A percentile compares a stretch with the other conserved stretches of the same genome.
phyloP scores from a whole-genome alignment of 2,797 vertebrate genomes.

The Sebastes vulpes region DNA sequence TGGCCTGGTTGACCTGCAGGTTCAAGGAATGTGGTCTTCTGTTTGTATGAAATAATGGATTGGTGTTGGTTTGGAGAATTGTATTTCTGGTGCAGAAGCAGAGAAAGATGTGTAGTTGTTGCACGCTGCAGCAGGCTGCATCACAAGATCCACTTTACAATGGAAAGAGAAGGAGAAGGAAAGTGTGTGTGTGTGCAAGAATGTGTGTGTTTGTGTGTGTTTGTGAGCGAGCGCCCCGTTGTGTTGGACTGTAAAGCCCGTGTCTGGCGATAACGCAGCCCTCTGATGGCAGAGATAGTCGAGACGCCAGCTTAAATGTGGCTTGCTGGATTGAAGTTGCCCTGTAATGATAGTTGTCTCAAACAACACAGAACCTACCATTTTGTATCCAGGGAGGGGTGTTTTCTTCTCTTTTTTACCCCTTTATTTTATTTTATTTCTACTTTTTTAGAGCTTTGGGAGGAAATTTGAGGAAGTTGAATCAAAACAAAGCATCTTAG shows the following conservation, averaged over 20 bases:
- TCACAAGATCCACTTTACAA: constrained; percentile 51
- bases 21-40: constrained; percentile 27
- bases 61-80: neutral
- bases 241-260: constrained; percentile 69
- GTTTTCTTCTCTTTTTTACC: constrained; percentile 3
- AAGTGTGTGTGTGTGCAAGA: constrained; percentile 12
- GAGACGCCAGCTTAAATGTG: constrained; percentile 85
- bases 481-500: constrained; percentile 56
- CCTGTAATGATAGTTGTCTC: constrained; percentile 85
- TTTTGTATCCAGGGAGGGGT: constrained; percentile 49
- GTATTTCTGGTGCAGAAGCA: constrained; percentile 18
- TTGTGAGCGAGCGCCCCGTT: constrained; percentile 47
- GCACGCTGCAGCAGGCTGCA: constrained; percentile 15
- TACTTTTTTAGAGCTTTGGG: constrained; percentile 3
- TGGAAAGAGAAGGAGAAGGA: constrained; percentile 43
- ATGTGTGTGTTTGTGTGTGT: constrained; percentile 44
- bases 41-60: constrained; percentile 24
- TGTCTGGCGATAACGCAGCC: constrained; percentile 81
- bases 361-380: constrained; percentile 80
- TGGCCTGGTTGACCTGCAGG: constrained; percentile 10
- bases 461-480: constrained; percentile 43
- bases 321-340: constrained; percentile 83
- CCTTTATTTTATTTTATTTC: constrained; percentile 19
- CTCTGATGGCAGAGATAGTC: constrained; percentile 85
- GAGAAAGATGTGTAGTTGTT: constrained; percentile 7